phyloP scores from a whole-genome alignment of 2,888 invertebrate genomes.

The Teleiodes luculella region DNA sequence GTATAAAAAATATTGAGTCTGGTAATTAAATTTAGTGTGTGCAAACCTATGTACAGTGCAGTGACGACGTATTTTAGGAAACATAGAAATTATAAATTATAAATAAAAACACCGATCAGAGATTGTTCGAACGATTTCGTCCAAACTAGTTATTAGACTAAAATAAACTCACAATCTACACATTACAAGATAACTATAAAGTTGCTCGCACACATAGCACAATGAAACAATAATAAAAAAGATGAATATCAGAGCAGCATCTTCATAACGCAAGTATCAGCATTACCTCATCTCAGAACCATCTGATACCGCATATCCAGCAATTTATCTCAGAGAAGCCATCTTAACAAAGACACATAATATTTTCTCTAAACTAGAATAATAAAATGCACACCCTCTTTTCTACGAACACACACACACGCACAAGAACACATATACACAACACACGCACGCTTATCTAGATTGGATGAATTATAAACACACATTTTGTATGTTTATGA shows the following conservation, averaged over 20 bases:
- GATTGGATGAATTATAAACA: neutral
- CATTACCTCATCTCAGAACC: constrained; percentile 2
- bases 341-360: constrained; percentile 15
- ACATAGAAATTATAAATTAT: too few relatives aligned
- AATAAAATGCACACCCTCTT: constrained; percentile 11
- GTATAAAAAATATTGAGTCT: too few relatives aligned
- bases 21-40: too few relatives aligned
- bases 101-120: too few relatives aligned
- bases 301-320: neutral
- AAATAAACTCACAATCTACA: neutral
- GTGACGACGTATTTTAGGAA: too few relatives aligned
- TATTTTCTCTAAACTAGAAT: constrained; percentile 40
- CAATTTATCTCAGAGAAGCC: constrained; percentile 4
- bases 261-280: constrained; percentile 8
- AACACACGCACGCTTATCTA: neutral
- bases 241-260: constrained; percentile 6
- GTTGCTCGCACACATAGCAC: constrained; percentile 3
- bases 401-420: constrained; percentile 10
- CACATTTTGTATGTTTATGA: too few relatives aligned
- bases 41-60: too few relatives aligned
- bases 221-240: constrained; percentile 11
- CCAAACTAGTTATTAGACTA: neutral
- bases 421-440: constrained; percentile 22
- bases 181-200: neutral
- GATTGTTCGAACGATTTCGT: too few relatives aligned